A percentile compares a stretch with the other conserved stretches of the same genome.
Evolutionary conservation across 2,888 invertebrate species (phyloP).

Genomic region (Portevinia maculata): DNA sequence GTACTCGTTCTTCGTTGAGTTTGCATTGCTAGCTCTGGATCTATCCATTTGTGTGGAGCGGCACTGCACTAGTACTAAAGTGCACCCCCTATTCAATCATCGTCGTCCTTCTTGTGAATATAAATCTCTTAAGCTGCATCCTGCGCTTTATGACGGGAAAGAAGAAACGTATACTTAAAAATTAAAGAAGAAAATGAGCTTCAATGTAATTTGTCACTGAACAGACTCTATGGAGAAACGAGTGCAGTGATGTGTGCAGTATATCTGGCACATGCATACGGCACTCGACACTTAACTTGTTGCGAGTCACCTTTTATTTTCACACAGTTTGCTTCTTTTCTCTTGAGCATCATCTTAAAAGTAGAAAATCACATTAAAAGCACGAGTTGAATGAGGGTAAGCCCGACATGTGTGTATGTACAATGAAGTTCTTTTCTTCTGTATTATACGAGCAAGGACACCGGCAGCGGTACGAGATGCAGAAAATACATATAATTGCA

Average conservation of each 20-base stretch:
- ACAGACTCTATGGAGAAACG: slow-evolving; percentile 34
- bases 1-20: slow-evolving; percentile 51
- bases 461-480: slow-evolving; percentile 18
- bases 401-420: slow-evolving; percentile 50
- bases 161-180: slow-evolving; percentile 57
- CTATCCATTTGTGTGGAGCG: not conserved
- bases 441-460: slow-evolving; percentile 49
- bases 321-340: slow-evolving; percentile 34
- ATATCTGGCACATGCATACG: slow-evolving; percentile 46
- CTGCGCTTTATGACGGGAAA: slow-evolving; percentile 11
- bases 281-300: slow-evolving; percentile 45
- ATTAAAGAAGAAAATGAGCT: slow-evolving; percentile 68
- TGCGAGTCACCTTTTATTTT: slow-evolving; percentile 51
- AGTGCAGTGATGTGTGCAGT: not conserved
- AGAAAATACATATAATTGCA: slow-evolving; percentile 66
- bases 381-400: slow-evolving; percentile 23
- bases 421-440: slow-evolving; percentile 46
- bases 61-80: not conserved
- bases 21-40: slow-evolving; percentile 15
- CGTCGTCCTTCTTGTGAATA: not conserved
- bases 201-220: slow-evolving; percentile 71
- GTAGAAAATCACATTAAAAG: slow-evolving; percentile 70
- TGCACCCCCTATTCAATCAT: slow-evolving; percentile 6
- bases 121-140: slow-evolving; percentile 56
- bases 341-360: slow-evolving; percentile 47